Conservation (phyloP, 2,888 invertebrate genomes). For the Melikaiella ostensackeni region DNA sequence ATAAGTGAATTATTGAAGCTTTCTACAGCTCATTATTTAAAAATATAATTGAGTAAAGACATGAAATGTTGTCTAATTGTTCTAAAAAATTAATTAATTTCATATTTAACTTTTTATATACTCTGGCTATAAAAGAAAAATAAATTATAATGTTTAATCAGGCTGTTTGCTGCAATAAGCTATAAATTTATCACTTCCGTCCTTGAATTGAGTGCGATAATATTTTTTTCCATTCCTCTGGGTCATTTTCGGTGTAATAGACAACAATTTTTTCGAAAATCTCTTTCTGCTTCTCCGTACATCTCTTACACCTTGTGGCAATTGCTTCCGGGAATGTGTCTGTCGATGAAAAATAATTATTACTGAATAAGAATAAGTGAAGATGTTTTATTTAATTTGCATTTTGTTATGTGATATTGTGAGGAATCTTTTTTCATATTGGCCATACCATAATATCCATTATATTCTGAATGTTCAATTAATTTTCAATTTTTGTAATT, state of each 20-base stretch:
- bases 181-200: background rate
- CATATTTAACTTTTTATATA: background rate
- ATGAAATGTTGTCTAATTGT: background rate
- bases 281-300: conserved; percentile 63
- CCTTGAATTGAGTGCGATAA: background rate
- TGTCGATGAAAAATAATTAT: conserved; percentile 42
- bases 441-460: too few species aligned
- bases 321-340: conserved; percentile 62
- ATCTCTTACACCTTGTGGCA: conserved; percentile 64
- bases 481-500: too few species aligned
- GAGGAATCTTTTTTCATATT: too few species aligned
- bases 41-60: background rate
- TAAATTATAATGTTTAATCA: background rate
- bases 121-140: background rate
- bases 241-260: conserved; percentile 63
- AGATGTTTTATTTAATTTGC: background rate
- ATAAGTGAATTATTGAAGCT: background rate
- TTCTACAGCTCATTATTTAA: background rate
- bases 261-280: conserved; percentile 57
- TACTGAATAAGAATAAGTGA: background rate
- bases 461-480: too few species aligned
- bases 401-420: too few species aligned
- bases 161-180: background rate
- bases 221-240: conserved; percentile 59
- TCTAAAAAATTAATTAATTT: background rate